Conservation (phyloP, 2,888 invertebrate species). For the Nymphalis polychloros region DNA sequence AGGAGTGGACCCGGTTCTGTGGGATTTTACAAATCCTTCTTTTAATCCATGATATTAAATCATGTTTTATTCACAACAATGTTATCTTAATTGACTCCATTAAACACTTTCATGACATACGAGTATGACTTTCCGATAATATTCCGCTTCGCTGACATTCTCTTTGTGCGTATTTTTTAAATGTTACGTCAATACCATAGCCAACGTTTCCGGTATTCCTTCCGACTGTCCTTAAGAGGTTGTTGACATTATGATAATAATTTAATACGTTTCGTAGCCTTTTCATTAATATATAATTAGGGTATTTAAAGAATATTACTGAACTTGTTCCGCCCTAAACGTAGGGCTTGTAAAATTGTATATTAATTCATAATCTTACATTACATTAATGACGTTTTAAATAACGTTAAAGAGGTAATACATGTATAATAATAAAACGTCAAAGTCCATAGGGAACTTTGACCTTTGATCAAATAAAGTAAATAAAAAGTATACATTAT, state of each 20-base stretch:
- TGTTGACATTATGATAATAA: conserved; percentile 23
- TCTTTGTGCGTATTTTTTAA: conserved; percentile 19
- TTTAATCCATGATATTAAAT: not conserved
- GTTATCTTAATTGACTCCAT: conserved; percentile 18
- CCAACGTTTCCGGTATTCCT: conserved; percentile 27
- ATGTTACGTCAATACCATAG: conserved; percentile 23
- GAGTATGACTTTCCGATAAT: conserved; percentile 22
- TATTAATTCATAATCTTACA: not conserved
- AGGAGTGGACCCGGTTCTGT: too few species aligned
- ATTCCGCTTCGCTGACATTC: conserved; percentile 28
- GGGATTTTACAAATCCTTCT: too few species aligned
- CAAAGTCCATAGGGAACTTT: too few species aligned
- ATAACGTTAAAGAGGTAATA: too few species aligned
- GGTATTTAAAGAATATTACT: conserved; percentile 1
- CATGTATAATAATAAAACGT: too few species aligned
- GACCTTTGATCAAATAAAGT: too few species aligned
- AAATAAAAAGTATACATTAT: too few species aligned
- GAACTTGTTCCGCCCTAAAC: not conserved
- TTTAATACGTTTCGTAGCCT: conserved; percentile 11
- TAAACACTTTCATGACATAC: conserved; percentile 23
- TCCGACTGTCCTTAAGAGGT: conserved; percentile 29
- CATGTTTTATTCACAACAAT: not conserved
- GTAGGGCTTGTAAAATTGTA: not conserved
- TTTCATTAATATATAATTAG: conserved; percentile 2
- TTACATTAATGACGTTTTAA: not conserved